phyloP scores from a whole-genome alignment of 2,888 invertebrate genomes.

The Doris montereyensis region DNA sequence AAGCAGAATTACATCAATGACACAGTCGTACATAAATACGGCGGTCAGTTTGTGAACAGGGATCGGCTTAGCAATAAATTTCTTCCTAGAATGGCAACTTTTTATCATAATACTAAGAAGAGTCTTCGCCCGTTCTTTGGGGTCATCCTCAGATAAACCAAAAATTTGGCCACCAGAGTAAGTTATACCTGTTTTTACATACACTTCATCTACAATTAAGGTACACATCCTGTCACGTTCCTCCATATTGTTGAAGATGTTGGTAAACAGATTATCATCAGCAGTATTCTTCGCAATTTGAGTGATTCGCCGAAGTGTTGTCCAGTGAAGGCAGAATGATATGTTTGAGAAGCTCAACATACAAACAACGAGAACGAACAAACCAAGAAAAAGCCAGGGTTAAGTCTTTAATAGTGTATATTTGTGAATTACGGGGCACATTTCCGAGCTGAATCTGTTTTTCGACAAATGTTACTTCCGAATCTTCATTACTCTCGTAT shows the following conservation, averaged over 20 bases:
- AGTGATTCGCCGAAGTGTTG: background rate
- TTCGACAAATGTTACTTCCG: background rate
- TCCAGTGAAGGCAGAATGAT: background rate
- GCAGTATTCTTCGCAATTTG: background rate
- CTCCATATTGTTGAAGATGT: background rate
- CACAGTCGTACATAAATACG: background rate
- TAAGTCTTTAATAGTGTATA: background rate
- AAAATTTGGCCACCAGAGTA: conserved; percentile 3
- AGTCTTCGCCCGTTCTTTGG: background rate
- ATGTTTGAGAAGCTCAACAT: background rate
- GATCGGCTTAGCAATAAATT: background rate
- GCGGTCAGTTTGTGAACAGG: background rate
- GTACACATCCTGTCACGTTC: background rate
- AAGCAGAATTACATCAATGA: background rate
- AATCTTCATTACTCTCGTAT: background rate
- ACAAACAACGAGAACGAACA: background rate
- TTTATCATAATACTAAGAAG: background rate
- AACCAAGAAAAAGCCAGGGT: background rate
- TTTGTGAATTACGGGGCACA: background rate
- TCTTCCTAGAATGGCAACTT: background rate
- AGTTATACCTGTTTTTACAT: background rate
- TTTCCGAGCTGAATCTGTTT: background rate
- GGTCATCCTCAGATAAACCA: background rate
- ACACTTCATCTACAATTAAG: conserved; percentile 3
- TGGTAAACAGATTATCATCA: background rate